phyloP scores from a whole-genome alignment of 2,888 invertebrate species.

The Homarus gammarus region DNA sequence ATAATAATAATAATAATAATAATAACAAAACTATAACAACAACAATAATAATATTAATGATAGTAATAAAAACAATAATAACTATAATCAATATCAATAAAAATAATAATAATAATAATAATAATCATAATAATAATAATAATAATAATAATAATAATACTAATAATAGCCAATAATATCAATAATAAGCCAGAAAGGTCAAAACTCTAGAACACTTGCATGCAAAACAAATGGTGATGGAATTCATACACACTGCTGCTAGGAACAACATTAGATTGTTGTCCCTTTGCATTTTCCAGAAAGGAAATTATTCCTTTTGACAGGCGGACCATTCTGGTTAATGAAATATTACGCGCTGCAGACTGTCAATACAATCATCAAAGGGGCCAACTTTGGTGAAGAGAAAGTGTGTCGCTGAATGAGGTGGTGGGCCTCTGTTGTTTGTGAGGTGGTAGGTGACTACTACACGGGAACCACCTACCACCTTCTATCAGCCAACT shows the following conservation, averaged over 20 bases:
- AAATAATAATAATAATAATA: no score
- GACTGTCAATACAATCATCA: slow-evolving; percentile 2
- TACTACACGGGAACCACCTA: background rate
- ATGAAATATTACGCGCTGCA: slow-evolving; percentile 29
- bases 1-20: no score
- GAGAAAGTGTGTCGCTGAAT: slow-evolving; percentile 11
- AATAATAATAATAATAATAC: no score
- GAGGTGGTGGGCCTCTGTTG: background rate
- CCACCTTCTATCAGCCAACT: background rate
- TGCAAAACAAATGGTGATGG: background rate
- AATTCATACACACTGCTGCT: background rate
- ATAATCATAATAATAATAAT: no score
- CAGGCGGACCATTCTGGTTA: slow-evolving; percentile 15
- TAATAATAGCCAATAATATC: no score
- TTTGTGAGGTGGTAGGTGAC: background rate
- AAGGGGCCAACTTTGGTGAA: slow-evolving; percentile 5
- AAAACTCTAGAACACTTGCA: background rate
- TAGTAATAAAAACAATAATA: no score
- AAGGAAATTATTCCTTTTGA: slow-evolving; percentile 14
- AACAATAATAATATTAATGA: no score
- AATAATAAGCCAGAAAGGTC: no score
- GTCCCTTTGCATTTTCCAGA: background rate
- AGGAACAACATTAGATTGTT: background rate
- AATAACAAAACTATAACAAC: no score
- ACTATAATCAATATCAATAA: no score